Percentiles rank a stretch among this genome's conserved stretches.
These are phyloP conservation scores for Amyelois transitella DNA, from an alignment of 1,140 invertebrate species.

Conservation along the genomic window DNA sequence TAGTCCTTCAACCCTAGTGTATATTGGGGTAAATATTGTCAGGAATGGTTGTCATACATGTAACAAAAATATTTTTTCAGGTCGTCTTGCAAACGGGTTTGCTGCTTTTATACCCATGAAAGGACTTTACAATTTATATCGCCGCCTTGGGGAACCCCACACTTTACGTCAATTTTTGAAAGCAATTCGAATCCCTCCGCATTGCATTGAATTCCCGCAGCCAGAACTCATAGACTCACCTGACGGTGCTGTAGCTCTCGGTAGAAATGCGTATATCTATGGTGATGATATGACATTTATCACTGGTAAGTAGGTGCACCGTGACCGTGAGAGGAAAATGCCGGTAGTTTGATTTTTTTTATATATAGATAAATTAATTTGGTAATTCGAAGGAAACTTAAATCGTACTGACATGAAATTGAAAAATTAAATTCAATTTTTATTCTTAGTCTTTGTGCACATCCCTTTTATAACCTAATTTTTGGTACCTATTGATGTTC, in stretches of 20 bases:
- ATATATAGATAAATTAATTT: too few species aligned
- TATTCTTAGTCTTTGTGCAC: too few species aligned
- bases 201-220: slow-evolving; percentile 20
- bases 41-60: too few species aligned
- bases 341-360: too few species aligned
- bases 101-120: slow-evolving; percentile 66
- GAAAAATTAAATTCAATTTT: too few species aligned
- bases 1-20: too few species aligned
- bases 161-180: slow-evolving; percentile 61
- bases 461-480: too few species aligned
- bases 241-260: slow-evolving; percentile 22
- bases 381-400: too few species aligned
- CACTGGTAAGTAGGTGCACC: slow-evolving; percentile 18
- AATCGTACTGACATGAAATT: too few species aligned
- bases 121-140: slow-evolving; percentile 67
- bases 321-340: background rate
- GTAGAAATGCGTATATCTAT: slow-evolving; percentile 48
- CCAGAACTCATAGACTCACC: slow-evolving; percentile 20
- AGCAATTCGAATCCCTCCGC: slow-evolving; percentile 31
- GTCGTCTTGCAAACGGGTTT: slow-evolving; percentile 51
- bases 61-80: slow-evolving; percentile 26
- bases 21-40: too few species aligned
- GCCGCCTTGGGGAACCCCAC: slow-evolving; percentile 66
- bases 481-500: too few species aligned
- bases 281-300: slow-evolving; percentile 49